A percentile compares a stretch with the other conserved stretches of the same genome.
These are phyloP conservation scores for Aphrocallistes beatrix DNA, from an alignment of 37 sponge, comb jelly and placozoan species.

Conservation along the genomic window DNA sequence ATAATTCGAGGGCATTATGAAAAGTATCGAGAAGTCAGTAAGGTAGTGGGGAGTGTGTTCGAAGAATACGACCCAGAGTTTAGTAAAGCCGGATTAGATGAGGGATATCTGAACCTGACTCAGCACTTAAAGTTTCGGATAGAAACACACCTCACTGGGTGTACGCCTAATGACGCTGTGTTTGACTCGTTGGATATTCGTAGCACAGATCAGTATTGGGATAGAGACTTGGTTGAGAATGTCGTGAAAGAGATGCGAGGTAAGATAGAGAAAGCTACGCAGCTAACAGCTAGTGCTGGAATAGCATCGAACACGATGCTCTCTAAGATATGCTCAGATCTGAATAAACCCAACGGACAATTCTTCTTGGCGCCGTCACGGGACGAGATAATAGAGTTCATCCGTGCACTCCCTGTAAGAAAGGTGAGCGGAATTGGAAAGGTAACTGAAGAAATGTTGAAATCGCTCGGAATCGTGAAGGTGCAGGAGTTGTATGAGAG, in stretches of 20 bases:
- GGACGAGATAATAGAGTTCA: conserved; percentile 61
- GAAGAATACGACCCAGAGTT: conserved; percentile 69
- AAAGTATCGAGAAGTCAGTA: conserved; percentile 53
- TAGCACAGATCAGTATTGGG: not conserved
- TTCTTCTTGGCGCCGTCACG: conserved; percentile 45
- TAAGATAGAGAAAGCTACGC: conserved; percentile 35
- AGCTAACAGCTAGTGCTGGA: conserved; percentile 93
- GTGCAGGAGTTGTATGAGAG: conserved; percentile 61
- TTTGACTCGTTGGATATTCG: not conserved
- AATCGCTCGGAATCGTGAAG: conserved; percentile 51
- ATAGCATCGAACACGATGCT: conserved; percentile 82
- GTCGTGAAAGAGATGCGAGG: conserved; percentile 64
- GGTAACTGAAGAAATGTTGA: conserved; percentile 78
- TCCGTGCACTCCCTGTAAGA: conserved; percentile 63
- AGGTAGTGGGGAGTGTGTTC: conserved; percentile 49
- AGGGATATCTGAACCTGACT: conserved; percentile 71
- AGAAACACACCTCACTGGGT: not conserved
- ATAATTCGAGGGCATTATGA: conserved; percentile 59
- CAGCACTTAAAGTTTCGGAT: conserved; percentile 8
- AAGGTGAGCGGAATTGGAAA: conserved; percentile 89
- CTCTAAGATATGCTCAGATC: conserved; percentile 84
- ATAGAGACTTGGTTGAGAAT: not conserved
- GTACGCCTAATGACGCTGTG: not conserved
- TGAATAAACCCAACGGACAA: conserved; percentile 94
- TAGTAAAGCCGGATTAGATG: conserved; percentile 65